Percentiles rank a stretch among this genome's conserved stretches.
phyloP scores from a whole-genome alignment of 2,113 vertebrate species.

The Australoheros scitulus region DNA sequence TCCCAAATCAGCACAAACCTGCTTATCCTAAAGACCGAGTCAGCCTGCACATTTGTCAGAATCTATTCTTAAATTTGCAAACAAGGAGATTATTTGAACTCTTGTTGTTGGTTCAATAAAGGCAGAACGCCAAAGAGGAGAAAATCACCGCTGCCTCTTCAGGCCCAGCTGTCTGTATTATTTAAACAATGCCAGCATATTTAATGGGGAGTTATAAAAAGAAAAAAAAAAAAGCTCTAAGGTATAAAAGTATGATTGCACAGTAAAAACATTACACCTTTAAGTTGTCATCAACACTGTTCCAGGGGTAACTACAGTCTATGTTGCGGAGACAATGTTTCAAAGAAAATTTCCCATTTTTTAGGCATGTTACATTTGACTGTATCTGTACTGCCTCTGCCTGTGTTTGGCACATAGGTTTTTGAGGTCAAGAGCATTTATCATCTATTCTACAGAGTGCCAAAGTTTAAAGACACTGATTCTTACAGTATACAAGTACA shows the following conservation, averaged over 20 bases:
- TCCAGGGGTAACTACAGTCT: not conserved
- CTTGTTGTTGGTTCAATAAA: not conserved
- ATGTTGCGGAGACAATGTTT: not conserved
- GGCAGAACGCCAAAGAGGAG: not conserved
- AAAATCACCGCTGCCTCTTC: not conserved
- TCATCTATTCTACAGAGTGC: too few species aligned
- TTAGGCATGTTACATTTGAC: too few species aligned
- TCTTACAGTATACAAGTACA: not conserved
- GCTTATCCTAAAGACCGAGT: slow-evolving; percentile 1
- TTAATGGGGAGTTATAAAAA: not conserved
- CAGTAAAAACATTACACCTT: not conserved
- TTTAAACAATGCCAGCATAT: not conserved
- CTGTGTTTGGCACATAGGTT: not conserved
- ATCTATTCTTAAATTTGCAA: not conserved
- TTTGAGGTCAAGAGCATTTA: not conserved
- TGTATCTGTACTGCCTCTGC: not conserved
- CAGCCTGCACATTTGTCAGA: not conserved
- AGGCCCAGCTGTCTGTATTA: not conserved
- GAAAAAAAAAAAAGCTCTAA: not conserved
- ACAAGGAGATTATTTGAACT: not conserved
- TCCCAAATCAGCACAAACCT: slow-evolving; percentile 44
- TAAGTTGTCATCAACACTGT: not conserved
- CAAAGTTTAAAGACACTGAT: not conserved
- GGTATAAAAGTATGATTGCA: not conserved
- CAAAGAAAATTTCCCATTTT: not conserved